These are phyloP conservation scores for Agonopterix arenella DNA, from an alignment of 2,888 invertebrate species.

Conservation along the genomic window DNA sequence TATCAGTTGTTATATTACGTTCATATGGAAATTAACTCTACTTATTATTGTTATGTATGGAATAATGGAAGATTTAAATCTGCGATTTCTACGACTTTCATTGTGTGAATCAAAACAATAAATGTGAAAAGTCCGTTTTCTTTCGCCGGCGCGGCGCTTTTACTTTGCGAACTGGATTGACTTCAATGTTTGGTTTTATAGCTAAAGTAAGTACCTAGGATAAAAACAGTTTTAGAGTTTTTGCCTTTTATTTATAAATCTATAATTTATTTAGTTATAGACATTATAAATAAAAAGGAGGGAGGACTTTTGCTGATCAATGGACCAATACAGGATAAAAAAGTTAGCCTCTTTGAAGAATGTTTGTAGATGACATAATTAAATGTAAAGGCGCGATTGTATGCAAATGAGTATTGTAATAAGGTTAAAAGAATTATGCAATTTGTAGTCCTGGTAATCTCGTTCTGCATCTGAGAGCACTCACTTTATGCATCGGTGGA, in stretches of 20 bases:
- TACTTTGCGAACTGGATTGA: too few species aligned
- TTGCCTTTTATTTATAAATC: too few species aligned
- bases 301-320: too few species aligned
- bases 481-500: slow-evolving; percentile 2
- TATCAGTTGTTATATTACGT: background rate
- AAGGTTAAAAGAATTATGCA: background rate
- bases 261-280: too few species aligned
- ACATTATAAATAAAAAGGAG: too few species aligned
- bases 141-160: background rate
- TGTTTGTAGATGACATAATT: too few species aligned
- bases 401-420: too few species aligned
- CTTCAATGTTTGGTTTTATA: too few species aligned
- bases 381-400: background rate
- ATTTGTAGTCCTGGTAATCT: background rate
- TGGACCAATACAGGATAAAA: too few species aligned
- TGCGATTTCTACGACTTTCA: slow-evolving; percentile 13
- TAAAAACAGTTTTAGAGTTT: too few species aligned
- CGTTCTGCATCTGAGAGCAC: background rate
- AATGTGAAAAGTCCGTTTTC: slow-evolving; percentile 13
- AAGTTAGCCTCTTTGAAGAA: too few species aligned
- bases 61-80: slow-evolving; percentile 19
- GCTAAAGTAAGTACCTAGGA: too few species aligned
- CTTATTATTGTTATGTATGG: slow-evolving; percentile 23
- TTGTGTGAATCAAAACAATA: slow-evolving; percentile 11
- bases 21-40: slow-evolving; percentile 25